Evolutionary conservation across 2,888 invertebrate genomes (phyloP).

Genomic region (Gryllus longicercus): DNA sequence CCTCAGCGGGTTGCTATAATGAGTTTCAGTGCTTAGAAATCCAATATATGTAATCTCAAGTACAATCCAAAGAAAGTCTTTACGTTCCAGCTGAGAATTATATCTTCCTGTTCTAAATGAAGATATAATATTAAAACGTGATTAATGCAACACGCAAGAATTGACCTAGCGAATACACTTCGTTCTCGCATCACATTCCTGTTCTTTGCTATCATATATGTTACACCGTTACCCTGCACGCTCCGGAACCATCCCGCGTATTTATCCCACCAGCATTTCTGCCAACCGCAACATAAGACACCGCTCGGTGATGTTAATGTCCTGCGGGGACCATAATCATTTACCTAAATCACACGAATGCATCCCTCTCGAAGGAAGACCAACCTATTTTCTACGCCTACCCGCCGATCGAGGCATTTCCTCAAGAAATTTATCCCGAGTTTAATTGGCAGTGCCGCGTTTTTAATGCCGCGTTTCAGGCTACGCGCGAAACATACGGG

Average conservation of each 20-base stretch:
- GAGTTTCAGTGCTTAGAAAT: too few relatives aligned
- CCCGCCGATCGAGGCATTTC: background rate
- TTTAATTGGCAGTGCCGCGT: background rate
- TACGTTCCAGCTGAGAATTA: too few relatives aligned
- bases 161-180: too few relatives aligned
- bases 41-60: too few relatives aligned
- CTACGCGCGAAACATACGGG: background rate
- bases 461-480: background rate
- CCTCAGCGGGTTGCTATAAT: too few relatives aligned
- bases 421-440: background rate
- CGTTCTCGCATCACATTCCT: too few relatives aligned
- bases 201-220: too few relatives aligned
- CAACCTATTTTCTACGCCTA: conserved; percentile 8
- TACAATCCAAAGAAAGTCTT: too few relatives aligned
- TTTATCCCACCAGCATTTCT: background rate
- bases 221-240: background rate
- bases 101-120: too few relatives aligned
- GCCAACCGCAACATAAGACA: background rate
- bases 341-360: background rate
- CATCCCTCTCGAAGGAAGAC: background rate
- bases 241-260: background rate
- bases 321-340: background rate
- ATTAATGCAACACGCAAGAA: too few relatives aligned
- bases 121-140: too few relatives aligned
- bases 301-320: background rate